Evolutionary conservation across 1,140 invertebrate genomes (phyloP).

Genomic region (Latrodectus geometricus): DNA sequence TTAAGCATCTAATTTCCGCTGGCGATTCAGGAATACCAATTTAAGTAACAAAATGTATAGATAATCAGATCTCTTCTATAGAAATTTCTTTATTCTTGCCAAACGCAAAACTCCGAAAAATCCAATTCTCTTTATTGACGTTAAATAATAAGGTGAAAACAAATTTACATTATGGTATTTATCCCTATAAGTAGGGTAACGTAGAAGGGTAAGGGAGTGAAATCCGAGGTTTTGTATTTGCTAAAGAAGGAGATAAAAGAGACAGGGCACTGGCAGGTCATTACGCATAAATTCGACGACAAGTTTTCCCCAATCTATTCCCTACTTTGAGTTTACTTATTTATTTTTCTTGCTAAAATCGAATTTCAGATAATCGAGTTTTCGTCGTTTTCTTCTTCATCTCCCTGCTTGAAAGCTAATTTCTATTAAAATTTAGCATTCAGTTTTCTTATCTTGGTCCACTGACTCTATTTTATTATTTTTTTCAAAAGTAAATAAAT

Average conservation of each 20-base stretch:
- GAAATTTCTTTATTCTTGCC: no score
- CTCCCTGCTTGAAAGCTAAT: background rate
- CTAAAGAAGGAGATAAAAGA: background rate
- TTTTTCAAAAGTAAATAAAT: background rate
- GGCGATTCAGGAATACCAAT: no score
- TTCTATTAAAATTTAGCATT: conserved; percentile 4
- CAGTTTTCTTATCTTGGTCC: background rate
- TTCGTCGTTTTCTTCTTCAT: background rate
- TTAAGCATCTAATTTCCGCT: background rate
- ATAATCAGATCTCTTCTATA: no score
- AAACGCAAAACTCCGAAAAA: conserved; percentile 1
- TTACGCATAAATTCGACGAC: background rate
- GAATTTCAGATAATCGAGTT: conserved; percentile 17
- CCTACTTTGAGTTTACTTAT: background rate
- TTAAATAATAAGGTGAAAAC: conserved; percentile 31
- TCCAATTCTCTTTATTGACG: conserved; percentile 48
- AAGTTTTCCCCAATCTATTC: background rate
- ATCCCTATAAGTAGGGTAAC: background rate
- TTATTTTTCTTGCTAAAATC: background rate
- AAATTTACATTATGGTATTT: conserved; percentile 36
- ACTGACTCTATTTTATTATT: background rate
- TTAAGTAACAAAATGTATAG: no score
- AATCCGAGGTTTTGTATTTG: background rate
- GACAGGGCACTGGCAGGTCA: background rate
- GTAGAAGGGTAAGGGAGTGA: background rate